Percentiles rank a stretch among this genome's conserved stretches.
phyloP scores from a whole-genome alignment of 2,113 vertebrate species.

The Oplegnathus fasciatus region DNA sequence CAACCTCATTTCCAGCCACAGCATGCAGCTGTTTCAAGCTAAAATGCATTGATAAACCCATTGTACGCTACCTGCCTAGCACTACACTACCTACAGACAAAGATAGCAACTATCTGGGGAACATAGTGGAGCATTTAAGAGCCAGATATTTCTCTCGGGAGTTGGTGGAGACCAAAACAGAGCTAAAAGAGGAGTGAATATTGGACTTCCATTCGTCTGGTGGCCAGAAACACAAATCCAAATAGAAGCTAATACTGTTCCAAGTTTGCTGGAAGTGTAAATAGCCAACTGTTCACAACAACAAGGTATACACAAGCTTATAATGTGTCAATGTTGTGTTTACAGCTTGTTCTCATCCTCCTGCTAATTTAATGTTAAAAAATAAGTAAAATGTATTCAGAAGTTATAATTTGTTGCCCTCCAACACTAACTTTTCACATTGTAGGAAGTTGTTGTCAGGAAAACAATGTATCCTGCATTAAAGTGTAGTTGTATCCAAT shows the following conservation, averaged over 20 bases:
- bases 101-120: not conserved
- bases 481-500: not conserved
- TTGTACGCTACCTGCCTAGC: not conserved
- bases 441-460: not conserved
- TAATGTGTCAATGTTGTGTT: not conserved
- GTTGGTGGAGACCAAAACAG: not conserved
- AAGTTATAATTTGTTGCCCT: not conserved
- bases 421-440: not conserved
- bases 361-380: not conserved
- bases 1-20: not conserved
- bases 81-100: not conserved
- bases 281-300: not conserved
- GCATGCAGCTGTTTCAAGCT: not conserved
- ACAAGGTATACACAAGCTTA: not conserved
- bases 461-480: conserved; percentile 4
- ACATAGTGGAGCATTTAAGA: not conserved
- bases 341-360: not conserved
- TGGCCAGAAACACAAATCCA: not conserved
- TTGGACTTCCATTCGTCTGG: too few relatives aligned
- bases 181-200: not conserved
- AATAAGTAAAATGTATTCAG: not conserved
- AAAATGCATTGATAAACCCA: not conserved
- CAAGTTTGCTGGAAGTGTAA: not conserved
- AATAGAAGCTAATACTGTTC: not conserved
- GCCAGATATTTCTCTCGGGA: not conserved